phyloP scores from a whole-genome alignment of 2,888 invertebrate genomes.

The Margaritifera margaritifera region DNA sequence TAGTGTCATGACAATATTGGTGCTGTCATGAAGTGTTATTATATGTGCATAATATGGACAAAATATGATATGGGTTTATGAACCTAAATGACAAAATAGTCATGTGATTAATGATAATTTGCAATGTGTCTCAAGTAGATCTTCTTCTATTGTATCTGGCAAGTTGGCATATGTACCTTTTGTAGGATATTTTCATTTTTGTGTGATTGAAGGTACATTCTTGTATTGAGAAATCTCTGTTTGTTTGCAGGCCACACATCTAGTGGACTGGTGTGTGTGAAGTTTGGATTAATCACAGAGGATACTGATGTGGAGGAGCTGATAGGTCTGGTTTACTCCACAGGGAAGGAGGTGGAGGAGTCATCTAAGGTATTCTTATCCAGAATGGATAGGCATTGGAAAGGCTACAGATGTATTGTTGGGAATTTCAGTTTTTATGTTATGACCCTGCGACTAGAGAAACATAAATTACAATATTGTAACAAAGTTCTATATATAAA shows the following conservation, averaged over 20 bases:
- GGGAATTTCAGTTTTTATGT: neutral
- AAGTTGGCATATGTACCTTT: neutral
- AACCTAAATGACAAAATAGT: no score
- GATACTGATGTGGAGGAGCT: constrained; percentile 95
- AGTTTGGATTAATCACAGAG: constrained; percentile 95
- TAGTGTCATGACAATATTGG: no score
- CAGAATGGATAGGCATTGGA: no score
- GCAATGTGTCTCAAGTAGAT: neutral
- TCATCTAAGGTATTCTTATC: constrained; percentile 79
- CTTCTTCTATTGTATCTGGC: neutral
- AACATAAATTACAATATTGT: no score
- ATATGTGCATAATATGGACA: no score
- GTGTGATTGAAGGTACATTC: neutral
- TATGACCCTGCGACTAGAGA: neutral
- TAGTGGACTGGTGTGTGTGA: constrained; percentile 90
- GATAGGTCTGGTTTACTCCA: constrained; percentile 84
- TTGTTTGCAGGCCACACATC: constrained; percentile 82
- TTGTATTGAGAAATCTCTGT: constrained; percentile 3
- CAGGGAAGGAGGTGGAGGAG: constrained; percentile 94
- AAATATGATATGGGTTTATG: no score
- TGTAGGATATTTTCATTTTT: neutral
- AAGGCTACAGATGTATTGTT: neutral
- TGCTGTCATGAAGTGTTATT: no score
- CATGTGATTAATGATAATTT: no score
- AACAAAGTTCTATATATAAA: no score